These are phyloP conservation scores for Congeria kusceri DNA, from an alignment of 2,888 invertebrate genomes.

Conservation along the genomic window DNA sequence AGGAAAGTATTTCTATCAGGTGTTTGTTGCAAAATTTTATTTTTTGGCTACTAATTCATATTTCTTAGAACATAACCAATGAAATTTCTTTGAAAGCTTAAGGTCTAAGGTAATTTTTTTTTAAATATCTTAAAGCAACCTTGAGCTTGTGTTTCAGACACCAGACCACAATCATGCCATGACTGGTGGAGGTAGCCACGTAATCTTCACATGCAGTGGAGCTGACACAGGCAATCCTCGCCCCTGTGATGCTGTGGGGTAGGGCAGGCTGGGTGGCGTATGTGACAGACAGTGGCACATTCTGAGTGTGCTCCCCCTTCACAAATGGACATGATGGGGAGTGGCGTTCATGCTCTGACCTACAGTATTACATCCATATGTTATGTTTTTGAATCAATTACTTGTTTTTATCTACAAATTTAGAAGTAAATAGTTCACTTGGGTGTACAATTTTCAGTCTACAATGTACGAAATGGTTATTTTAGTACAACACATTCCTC, in stretches of 20 bases:
- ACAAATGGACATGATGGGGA: slow-evolving; percentile 97
- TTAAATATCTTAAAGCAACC: slow-evolving; percentile 80
- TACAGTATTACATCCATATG: slow-evolving; percentile 77
- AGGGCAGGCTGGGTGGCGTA: slow-evolving; percentile 93
- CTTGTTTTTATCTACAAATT: no score
- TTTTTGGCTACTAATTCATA: no score
- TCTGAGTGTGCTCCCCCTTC: slow-evolving; percentile 97
- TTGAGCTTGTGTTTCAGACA: slow-evolving; percentile 93
- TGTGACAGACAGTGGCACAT: slow-evolving; percentile 95
- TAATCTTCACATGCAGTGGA: slow-evolving; percentile 87
- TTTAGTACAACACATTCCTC: no score
- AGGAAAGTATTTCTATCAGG: no score
- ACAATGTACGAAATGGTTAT: no score
- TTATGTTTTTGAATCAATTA: no score
- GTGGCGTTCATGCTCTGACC: slow-evolving; percentile 97
- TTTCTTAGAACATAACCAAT: no score
- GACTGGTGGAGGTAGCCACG: slow-evolving; percentile 86
- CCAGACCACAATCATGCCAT: slow-evolving; percentile 91
- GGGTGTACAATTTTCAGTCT: no score
- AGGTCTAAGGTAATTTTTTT: no score
- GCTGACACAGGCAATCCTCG: slow-evolving; percentile 83
- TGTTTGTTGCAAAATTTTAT: no score
- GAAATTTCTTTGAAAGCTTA: no score
- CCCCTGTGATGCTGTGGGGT: slow-evolving; percentile 84
- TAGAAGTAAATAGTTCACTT: no score